phyloP scores from a whole-genome alignment of 2,888 invertebrate species.

The Punctoribates punctum region DNA sequence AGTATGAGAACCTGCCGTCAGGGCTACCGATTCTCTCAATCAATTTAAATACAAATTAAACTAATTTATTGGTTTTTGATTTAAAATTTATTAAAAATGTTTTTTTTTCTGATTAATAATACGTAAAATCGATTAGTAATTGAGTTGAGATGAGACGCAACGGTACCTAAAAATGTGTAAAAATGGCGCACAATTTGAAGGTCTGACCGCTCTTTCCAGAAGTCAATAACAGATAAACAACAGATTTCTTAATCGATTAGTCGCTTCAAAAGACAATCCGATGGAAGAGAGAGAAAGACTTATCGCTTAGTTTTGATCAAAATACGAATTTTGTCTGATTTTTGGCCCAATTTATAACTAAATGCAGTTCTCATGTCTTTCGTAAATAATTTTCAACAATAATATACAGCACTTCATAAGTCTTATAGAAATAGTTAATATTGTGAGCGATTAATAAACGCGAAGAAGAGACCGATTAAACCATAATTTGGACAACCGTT shows the following conservation, averaged over 20 bases:
- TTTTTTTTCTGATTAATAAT: neutral
- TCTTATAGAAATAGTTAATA: conserved; percentile 29
- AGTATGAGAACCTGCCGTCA: no score
- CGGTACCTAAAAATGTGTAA: conserved; percentile 26
- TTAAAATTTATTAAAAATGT: neutral
- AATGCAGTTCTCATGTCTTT: neutral
- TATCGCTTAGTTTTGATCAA: neutral
- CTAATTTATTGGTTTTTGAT: neutral
- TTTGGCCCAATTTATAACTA: conserved; percentile 6
- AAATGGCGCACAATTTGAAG: neutral
- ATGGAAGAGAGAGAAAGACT: neutral
- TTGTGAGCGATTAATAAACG: conserved; percentile 34
- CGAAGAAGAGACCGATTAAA: conserved; percentile 25
- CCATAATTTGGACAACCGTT: conserved; percentile 21
- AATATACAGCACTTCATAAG: neutral
- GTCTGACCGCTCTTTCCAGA: neutral
- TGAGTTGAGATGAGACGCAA: conserved; percentile 8
- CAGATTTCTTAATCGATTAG: neutral
- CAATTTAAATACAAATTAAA: neutral
- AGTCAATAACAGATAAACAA: neutral
- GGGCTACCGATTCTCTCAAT: no score
- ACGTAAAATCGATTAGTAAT: neutral
- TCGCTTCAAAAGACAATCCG: neutral
- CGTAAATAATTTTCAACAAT: neutral
- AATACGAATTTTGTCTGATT: neutral